Percentiles rank a stretch among this genome's conserved stretches.
These are phyloP conservation scores for Holothuria leucospilota DNA, from an alignment of 53 echinoderm and acorn worm genomes.

Conservation along the genomic window DNA sequence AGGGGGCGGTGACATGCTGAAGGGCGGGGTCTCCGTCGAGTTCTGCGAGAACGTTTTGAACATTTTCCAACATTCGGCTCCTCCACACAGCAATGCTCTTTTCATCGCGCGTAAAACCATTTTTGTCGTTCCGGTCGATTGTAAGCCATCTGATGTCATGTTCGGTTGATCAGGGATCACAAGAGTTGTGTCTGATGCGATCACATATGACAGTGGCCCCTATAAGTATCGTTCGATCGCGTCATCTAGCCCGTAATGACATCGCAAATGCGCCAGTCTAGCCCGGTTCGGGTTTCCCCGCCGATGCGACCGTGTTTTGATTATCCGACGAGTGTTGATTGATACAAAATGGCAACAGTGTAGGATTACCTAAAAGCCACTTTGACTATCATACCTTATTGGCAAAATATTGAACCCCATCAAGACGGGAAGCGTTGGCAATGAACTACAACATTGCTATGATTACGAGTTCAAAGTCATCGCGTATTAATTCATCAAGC, in stretches of 20 bases:
- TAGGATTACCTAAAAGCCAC: conserved; percentile 26
- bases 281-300: conserved; percentile 33
- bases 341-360: conserved; percentile 45
- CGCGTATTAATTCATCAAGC: too few relatives aligned
- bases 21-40: too few relatives aligned
- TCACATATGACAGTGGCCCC: conserved; percentile 33
- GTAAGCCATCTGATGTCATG: conserved; percentile 3
- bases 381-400: conserved; percentile 43
- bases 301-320: conserved; percentile 15
- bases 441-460: conserved; percentile 37
- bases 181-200: background rate
- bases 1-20: too few relatives aligned
- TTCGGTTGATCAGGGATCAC: conserved; percentile 12
- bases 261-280: conserved; percentile 30
- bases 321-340: conserved; percentile 43
- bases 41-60: too few relatives aligned
- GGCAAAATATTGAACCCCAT: conserved; percentile 43
- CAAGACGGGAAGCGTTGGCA: conserved; percentile 12
- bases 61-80: too few relatives aligned
- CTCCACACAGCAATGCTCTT: too few relatives aligned
- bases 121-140: conserved; percentile 27
- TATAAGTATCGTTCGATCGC: background rate
- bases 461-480: conserved; percentile 33
- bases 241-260: conserved; percentile 38
- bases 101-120: background rate